A percentile compares a stretch with the other conserved stretches of the same genome.
phyloP scores from a whole-genome alignment of 2,113 vertebrate species.

The Electrona antarctica region DNA sequence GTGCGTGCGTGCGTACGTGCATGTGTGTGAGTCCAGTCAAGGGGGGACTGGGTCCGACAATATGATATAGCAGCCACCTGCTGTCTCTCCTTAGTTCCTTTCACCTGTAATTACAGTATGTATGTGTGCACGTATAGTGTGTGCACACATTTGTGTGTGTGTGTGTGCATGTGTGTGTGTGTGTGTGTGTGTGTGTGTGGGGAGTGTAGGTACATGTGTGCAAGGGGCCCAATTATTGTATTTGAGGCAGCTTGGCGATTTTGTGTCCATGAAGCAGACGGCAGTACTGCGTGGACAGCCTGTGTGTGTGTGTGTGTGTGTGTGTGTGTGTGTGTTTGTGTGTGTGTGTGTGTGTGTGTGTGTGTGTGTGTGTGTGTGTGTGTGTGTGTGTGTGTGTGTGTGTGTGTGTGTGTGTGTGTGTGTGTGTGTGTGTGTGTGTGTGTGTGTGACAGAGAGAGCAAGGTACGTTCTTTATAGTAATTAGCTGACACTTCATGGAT shows the following conservation, averaged over 20 bases:
- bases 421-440: background rate
- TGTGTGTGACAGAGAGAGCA: background rate
- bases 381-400: conserved; percentile 7
- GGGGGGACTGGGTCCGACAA: conserved; percentile 11
- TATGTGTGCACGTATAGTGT: too few relatives aligned
- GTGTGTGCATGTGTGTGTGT: conserved; percentile 3
- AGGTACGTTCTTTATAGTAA: conserved; percentile 29
- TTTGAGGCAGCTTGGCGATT: conserved; percentile 50
- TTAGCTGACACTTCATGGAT: conserved; percentile 25
- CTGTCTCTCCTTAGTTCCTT: conserved; percentile 34
- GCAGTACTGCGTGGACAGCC: conserved; percentile 58
- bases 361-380: background rate
- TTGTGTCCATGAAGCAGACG: conserved; percentile 54
- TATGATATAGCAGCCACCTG: conserved; percentile 57
- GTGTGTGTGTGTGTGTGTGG: conserved; percentile 18
- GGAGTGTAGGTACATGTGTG: conserved; percentile 24
- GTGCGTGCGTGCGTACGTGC: background rate
- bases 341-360: conserved; percentile 1
- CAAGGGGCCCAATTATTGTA: conserved; percentile 54
- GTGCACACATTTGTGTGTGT: conserved; percentile 17
- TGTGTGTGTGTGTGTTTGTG: background rate
- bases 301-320: conserved; percentile 35
- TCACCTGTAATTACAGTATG: conserved; percentile 68
- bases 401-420: background rate
- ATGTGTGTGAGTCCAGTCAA: conserved; percentile 23